These are phyloP conservation scores for Drosophila guanche DNA, from an alignment of 1,140 invertebrate genomes.

Conservation along the genomic window DNA sequence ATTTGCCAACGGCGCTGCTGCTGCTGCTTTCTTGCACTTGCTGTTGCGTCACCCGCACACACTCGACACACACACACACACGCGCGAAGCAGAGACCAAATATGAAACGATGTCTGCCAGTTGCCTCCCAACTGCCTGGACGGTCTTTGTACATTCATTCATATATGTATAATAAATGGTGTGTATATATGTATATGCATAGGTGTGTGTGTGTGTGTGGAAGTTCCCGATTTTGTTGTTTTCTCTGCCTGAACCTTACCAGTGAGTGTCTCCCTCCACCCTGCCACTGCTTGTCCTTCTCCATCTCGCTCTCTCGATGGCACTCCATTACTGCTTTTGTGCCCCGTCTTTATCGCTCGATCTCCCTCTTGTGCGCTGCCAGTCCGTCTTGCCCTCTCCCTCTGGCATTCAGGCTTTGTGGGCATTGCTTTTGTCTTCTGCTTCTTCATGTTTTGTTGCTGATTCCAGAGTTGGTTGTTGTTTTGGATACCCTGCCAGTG, in stretches of 20 bases:
- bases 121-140: conserved; percentile 6
- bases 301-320: conserved; percentile 16
- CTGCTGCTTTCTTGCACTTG: conserved; percentile 65
- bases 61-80: conserved; percentile 20
- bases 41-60: conserved; percentile 77
- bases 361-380: conserved; percentile 44
- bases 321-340: conserved; percentile 43
- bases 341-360: conserved; percentile 20
- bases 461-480: conserved; percentile 38
- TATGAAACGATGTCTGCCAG: conserved; percentile 43
- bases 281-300: conserved; percentile 15
- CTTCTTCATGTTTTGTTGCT: conserved; percentile 34
- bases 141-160: conserved; percentile 1
- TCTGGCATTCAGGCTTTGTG: conserved; percentile 15
- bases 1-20: conserved; percentile 74
- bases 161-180: conserved; percentile 27
- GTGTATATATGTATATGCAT: conserved; percentile 10
- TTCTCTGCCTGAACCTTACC: conserved; percentile 41
- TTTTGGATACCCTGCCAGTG: conserved; percentile 50
- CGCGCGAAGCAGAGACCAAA: conserved; percentile 33
- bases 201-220: conserved; percentile 27
- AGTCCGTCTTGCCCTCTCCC: conserved; percentile 17
- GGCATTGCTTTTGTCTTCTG: conserved; percentile 43
- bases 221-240: conserved; percentile 50
- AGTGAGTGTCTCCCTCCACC: conserved; percentile 11